Conservation (phyloP, 2,113 vertebrate species). For the Leptobrachium ailaonicum region DNA sequence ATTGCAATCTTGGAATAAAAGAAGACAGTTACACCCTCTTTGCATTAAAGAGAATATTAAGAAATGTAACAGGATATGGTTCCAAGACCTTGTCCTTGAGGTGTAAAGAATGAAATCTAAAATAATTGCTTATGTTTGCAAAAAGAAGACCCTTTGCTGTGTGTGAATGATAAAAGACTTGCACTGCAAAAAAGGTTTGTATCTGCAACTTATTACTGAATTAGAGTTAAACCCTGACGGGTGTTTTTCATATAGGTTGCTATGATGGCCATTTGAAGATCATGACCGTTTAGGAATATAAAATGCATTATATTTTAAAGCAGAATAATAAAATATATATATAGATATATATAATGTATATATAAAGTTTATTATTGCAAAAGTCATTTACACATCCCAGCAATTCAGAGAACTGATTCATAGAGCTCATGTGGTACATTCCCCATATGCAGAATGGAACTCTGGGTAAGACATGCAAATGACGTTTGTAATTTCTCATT, state of each 20-base stretch:
- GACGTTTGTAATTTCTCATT: no score
- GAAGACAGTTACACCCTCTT: slow-evolving; percentile 41
- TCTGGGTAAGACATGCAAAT: no score
- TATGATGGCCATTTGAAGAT: slow-evolving; percentile 3
- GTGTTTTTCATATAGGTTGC: neutral
- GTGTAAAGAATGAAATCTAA: neutral
- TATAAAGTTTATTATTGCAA: no score
- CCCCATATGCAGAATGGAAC: no score
- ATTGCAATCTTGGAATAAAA: slow-evolving; percentile 58
- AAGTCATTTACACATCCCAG: no score
- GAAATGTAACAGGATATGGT: neutral
- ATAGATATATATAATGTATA: no score
- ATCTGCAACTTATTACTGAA: neutral
- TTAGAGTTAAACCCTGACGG: neutral
- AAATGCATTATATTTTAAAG: no score
- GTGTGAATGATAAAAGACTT: neutral
- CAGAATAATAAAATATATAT: no score
- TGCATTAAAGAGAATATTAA: slow-evolving; percentile 19
- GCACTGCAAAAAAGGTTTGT: neutral
- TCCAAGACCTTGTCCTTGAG: slow-evolving; percentile 19
- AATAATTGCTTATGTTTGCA: neutral
- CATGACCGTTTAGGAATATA: neutral
- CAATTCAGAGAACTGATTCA: no score
- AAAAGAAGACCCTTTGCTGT: neutral
- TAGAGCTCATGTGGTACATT: no score